Conservation (phyloP, 2,113 vertebrate genomes). For the Lampris megalopsis region DNA sequence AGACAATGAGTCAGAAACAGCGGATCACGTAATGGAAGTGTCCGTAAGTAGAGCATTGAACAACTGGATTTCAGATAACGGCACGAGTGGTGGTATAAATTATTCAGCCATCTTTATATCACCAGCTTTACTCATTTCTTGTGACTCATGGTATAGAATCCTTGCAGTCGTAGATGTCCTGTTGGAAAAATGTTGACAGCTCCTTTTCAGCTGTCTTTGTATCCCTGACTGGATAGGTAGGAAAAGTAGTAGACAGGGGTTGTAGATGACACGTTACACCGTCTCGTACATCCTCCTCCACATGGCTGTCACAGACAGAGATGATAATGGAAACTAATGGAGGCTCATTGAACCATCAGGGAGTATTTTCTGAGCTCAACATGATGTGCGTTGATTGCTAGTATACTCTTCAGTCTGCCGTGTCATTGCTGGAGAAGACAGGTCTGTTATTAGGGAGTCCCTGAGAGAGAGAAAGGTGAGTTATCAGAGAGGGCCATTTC, state of each 20-base stretch:
- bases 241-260: neutral
- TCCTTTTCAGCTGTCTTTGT: neutral
- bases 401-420: neutral
- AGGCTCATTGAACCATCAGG: constrained; percentile 40
- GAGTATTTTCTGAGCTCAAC: neutral
- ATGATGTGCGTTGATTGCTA: constrained; percentile 4
- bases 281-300: neutral
- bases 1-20: too few species aligned
- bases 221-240: neutral
- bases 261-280: constrained; percentile 9
- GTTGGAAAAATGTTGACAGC: constrained; percentile 3
- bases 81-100: neutral
- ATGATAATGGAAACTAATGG: constrained; percentile 52
- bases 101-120: neutral
- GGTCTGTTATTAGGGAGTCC: neutral
- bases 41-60: neutral
- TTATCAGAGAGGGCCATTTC: neutral
- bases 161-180: neutral
- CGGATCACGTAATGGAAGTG: too few species aligned
- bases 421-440: neutral
- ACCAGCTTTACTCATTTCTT: neutral
- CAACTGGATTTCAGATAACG: neutral
- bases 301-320: constrained; percentile 15
- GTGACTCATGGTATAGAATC: neutral
- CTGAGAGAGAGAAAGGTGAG: neutral